These are phyloP conservation scores for Lota lota DNA, from an alignment of 2,113 vertebrate genomes.

Conservation along the genomic window DNA sequence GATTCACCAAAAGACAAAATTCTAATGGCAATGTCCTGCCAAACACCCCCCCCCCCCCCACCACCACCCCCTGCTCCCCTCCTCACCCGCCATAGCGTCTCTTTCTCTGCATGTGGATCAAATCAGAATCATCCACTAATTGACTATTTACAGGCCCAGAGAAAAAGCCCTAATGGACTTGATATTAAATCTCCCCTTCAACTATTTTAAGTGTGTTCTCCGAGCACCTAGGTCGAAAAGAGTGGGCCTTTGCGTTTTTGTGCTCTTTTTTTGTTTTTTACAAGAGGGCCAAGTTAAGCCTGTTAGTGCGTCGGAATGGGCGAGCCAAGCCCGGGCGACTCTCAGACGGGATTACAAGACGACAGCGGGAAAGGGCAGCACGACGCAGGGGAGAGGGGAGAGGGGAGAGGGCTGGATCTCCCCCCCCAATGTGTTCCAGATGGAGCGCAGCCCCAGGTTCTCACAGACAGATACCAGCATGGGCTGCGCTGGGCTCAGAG, in stretches of 20 bases:
- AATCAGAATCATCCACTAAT: slow-evolving; percentile 97
- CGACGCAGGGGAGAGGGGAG: slow-evolving; percentile 72
- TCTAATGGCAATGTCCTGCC: neutral
- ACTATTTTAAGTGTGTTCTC: slow-evolving; percentile 91
- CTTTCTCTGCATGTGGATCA: slow-evolving; percentile 87
- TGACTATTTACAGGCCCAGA: slow-evolving; percentile 97
- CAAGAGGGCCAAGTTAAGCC: slow-evolving; percentile 92
- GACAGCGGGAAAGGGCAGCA: slow-evolving; percentile 76
- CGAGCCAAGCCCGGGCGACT: slow-evolving; percentile 64
- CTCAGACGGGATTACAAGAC: slow-evolving; percentile 78
- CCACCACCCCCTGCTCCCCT: slow-evolving; percentile 18
- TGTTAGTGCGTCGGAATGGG: slow-evolving; percentile 66
- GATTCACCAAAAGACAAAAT: slow-evolving; percentile 17
- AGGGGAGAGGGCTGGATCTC: slow-evolving; percentile 74
- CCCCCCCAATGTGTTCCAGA: slow-evolving; percentile 86
- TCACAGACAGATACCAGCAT: slow-evolving; percentile 63
- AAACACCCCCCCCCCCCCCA: slow-evolving; percentile 20
- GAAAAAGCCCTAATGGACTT: slow-evolving; percentile 93
- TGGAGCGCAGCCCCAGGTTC: slow-evolving; percentile 67
- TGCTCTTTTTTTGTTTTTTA: slow-evolving; percentile 74
- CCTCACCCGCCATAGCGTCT: slow-evolving; percentile 42
- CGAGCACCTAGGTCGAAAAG: slow-evolving; percentile 81
- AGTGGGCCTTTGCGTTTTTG: slow-evolving; percentile 71
- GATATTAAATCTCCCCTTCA: slow-evolving; percentile 91
- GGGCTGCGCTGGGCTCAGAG: slow-evolving; percentile 47